Evolutionary conservation across 2,888 invertebrate species (phyloP), one percentile per base, ranked within the genome.

Genomic region (Tuta absoluta): DNA sequence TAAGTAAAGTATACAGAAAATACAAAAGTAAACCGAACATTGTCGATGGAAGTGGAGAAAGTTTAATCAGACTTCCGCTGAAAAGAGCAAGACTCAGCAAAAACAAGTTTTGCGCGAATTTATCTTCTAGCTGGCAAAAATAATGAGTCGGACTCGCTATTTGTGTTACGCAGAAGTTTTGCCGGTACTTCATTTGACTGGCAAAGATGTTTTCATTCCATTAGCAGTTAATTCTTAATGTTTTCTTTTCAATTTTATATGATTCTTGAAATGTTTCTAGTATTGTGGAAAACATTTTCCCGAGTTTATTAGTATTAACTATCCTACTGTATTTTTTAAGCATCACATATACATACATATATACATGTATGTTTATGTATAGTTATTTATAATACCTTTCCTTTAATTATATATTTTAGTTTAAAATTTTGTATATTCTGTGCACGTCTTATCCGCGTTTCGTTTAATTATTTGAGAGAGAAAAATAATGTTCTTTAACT

Each of bases 51-150:
- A 75, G 73, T 69, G 68, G 71, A 73, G 74, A 81, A 82, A 80
- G 76, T 82, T 79, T 80, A 77, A 78, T 80, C 80, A 78, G 73
- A 76, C 71, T 79, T 73, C 69, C 67, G 68, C 68, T 70, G 70
- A 69, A 71, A 69, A 71, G 72, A 69, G 69, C 69, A 69, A 71
- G 69, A 62, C 38, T 56, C 23, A 62, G 65, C 62, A 62, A 58
- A 53, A 65, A 48, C 38, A 62, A 65, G 66, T 70, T 70, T 71
- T 72, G 72, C 68, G 71, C 71, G 72, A 75, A 70, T 74, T 72
- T 72, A 73, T 74, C 70, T 71, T 74, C 69, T 71, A 69, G 71
- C 67, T 71, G 69, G 68, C 70, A 49, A 67, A 71, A 74, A 75
- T 76, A 76, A 78, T 77, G 75, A 76, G 75, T 76, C 68, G 70